Evolutionary conservation across 35 echinoderm and acorn worm genomes (phyloP), one percentile per base, ranked within the genome.

Genomic region (Apostichopus parvimensis): DNA sequence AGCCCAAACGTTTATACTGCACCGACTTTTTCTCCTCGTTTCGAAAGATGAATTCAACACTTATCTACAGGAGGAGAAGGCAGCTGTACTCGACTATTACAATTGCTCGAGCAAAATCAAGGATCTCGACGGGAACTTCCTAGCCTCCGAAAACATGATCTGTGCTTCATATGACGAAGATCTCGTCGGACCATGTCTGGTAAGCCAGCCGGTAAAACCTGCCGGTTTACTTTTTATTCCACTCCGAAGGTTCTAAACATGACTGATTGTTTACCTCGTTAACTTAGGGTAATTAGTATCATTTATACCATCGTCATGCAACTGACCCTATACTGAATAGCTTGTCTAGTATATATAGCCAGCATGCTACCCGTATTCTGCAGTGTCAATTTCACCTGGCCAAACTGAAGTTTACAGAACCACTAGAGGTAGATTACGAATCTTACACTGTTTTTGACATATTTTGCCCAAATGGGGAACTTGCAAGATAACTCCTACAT

Each of bases 31-130:
- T 82, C 8, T 55, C 28, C 11, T 12, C 52, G 1, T 82, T 54
- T 82, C 20, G 10, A 8, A 10, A 82, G 79, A 11, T 13, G 79
- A 82, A 82, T 56, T 82, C 52, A 82, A 82, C 79, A 82, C 11
- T 18, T 54, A 56, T 18, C 53, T 82, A 8, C 14, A 82, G 56
- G 52, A 82, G 20, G 9, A 53, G 52, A 53, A 12, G 5, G 55
- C 79, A 57, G 5, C 24, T n/a, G 1, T 82, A 4, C 54, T 82
- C 12, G 79, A 57, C 34, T 54, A 12, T 55, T 34, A 53, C 7
- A 20, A 82, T 14, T 82, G 79, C 79, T 82, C 79, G 5, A 26
- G 17, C 4, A 54, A 7, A 8, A 56, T 82, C 5, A 55, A 7
- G 9, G 79, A 82, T 26, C 6, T 14, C 12, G 79, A 15, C 20